Base-by-base conservation (phyloP, 2,797 vertebrate species). In the Acrossocheilus wenchowensis region DNA sequence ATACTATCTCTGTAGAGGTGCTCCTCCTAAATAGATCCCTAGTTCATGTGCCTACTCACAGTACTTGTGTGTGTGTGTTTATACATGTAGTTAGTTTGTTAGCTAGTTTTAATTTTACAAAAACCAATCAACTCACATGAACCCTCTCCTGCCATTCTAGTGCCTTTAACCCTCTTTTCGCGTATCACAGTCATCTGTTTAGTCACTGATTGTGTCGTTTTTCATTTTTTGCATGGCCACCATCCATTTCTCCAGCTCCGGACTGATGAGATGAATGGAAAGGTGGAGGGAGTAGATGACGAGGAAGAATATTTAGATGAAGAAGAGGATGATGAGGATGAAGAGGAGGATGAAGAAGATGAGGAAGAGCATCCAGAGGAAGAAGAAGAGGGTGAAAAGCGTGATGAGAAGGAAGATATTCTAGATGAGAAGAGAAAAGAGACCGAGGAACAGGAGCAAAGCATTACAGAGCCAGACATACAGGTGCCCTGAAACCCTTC, bases 401-500 rank as follows among this genome's bases (percentile, higher is more conserved):
- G 48, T 30, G 54, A 36, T 0, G n/a, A 14, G 0, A 73, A 14
- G 1, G 78, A 84, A 0, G 64, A 81, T 0, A 11, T 68, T 66
- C n/a, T 6, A 0, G 79, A 34, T 6, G 86, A 50, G 0, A 78
- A 39, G 1, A 69, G 14, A 11, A 86, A 64, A 0, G 83, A 57
- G 2, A 83, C 85, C 2, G 85, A 86, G 0, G 85, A 91, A 2
- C 80, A 84, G 12, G 82, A 80, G 52, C 26, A 21, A 78, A 86
- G 19, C 68, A 73, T 41, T 82, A 57, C n/a, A 64, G 86, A 71
- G 26, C 7, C 41, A 80, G 71, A 83, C 4, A 17, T 26, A 48
- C 73, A 89, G 90, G 88, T 91, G 60, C 75, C 5, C 7, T 26
- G 19, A 84, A 74, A 45, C 34, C 54, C 57, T 50, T 60, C 39